These are phyloP conservation scores for Spondyliosoma cantharus DNA, from an alignment of 2,797 vertebrate species.

Conservation along the genomic window DNA sequence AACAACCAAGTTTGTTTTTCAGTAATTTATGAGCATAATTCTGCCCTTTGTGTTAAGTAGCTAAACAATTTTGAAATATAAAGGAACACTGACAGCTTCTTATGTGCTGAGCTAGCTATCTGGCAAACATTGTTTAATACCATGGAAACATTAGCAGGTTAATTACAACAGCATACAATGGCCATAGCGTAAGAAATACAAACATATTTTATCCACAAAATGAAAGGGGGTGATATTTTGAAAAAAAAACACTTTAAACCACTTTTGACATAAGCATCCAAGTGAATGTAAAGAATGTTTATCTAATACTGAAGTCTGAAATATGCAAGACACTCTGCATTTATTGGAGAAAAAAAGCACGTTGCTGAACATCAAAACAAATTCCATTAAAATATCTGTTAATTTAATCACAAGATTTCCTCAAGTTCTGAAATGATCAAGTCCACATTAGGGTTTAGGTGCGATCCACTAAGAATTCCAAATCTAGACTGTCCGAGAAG, in stretches of 20 bases:
- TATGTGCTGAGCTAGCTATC: not conserved
- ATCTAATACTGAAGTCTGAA: not conserved
- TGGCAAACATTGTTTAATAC: not conserved
- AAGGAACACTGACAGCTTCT: not conserved
- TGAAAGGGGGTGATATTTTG: not conserved
- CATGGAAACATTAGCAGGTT: not conserved
- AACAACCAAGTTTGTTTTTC: not conserved
- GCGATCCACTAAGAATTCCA: not conserved
- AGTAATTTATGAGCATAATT: not conserved
- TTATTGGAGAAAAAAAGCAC: not conserved
- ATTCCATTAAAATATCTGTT: not conserved
- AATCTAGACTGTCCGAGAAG: not conserved
- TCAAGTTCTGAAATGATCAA: not conserved
- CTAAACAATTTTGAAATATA: not conserved
- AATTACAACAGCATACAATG: not conserved
- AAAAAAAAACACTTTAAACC: not conserved
- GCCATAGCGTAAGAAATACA: not conserved
- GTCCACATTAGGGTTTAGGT: not conserved
- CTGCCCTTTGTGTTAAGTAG: not conserved
- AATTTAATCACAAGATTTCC: not conserved
- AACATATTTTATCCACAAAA: not conserved
- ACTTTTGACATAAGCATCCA: constrained; percentile 11
- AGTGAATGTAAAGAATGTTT: constrained; percentile 3
- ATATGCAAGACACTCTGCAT: not conserved
- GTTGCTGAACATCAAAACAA: not conserved